Percentiles rank a stretch among this genome's conserved stretches.
These are phyloP conservation scores for Atherinomorus stipes DNA, from an alignment of 2,113 vertebrate genomes.

Conservation along the genomic window DNA sequence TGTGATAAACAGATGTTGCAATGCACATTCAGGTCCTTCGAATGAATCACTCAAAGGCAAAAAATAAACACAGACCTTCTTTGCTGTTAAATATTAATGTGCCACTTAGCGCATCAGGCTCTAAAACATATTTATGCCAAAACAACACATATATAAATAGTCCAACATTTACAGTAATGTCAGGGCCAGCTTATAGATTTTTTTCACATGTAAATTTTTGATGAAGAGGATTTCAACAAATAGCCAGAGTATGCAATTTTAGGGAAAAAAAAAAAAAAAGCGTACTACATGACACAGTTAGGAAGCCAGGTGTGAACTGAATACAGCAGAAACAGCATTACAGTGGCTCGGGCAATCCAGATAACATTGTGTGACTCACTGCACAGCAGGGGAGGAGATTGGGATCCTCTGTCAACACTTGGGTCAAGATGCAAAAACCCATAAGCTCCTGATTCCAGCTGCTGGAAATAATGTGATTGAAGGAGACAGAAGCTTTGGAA, in stretches of 20 bases:
- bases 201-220: constrained; percentile 29
- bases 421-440: constrained; percentile 36
- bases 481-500: constrained; percentile 36
- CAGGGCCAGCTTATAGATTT: constrained; percentile 24
- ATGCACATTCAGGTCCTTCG: constrained; percentile 18
- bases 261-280: constrained; percentile 1
- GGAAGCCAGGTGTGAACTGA: constrained; percentile 63
- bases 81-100: constrained; percentile 60
- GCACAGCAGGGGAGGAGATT: constrained; percentile 34
- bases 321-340: constrained; percentile 43
- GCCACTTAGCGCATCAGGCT: constrained; percentile 52
- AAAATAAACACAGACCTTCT: constrained; percentile 58
- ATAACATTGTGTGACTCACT: constrained; percentile 39
- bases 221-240: constrained; percentile 52
- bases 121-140: constrained; percentile 47
- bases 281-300: constrained; percentile 51
- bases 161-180: constrained; percentile 33
- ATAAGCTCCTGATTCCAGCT: constrained; percentile 17
- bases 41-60: constrained; percentile 49
- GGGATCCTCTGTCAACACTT: constrained; percentile 48
- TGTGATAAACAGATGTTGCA: constrained; percentile 26
- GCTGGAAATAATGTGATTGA: constrained; percentile 40
- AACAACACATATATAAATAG: constrained; percentile 4
- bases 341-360: constrained; percentile 9
- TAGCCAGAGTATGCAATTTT: constrained; percentile 33